Evolutionary conservation across 2,113 vertebrate species (phyloP).

Genomic region (Poeciliopsis retropinna): DNA sequence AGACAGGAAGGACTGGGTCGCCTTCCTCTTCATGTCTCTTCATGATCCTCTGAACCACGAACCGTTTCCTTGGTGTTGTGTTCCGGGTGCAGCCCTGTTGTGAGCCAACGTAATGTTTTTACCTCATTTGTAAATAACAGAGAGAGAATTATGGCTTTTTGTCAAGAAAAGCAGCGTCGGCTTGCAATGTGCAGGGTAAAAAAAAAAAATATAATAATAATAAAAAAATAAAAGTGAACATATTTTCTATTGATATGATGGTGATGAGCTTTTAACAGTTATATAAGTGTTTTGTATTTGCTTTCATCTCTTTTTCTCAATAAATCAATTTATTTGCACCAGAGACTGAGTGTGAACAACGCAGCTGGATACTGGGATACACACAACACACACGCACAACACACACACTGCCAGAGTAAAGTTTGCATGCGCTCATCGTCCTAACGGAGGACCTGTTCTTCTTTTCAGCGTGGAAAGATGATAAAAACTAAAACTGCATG

Average conservation of each 20-base stretch:
- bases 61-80: constrained; percentile 73
- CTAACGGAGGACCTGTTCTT: background rate
- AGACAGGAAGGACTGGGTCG: constrained; percentile 20
- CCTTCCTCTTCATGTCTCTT: constrained; percentile 24
- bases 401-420: background rate
- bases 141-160: constrained; percentile 59
- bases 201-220: constrained; percentile 23
- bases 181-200: constrained; percentile 54
- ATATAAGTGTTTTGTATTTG: constrained; percentile 80
- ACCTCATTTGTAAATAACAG: constrained; percentile 81
- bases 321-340: constrained; percentile 80
- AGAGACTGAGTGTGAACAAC: constrained; percentile 36
- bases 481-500: too few relatives aligned
- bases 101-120: constrained; percentile 76
- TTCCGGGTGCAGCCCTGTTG: constrained; percentile 77
- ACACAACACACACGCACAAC: too few relatives aligned
- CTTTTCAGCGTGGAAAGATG: background rate
- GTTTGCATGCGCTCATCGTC: background rate
- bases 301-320: constrained; percentile 73
- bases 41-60: constrained; percentile 69
- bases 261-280: constrained; percentile 70
- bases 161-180: constrained; percentile 57
- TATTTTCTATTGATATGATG: constrained; percentile 68
- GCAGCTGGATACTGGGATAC: background rate
- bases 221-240: constrained; percentile 30